Evolutionary conservation across 2,797 vertebrate species (phyloP).

Genomic region (Rhodeus uyekii): DNA sequence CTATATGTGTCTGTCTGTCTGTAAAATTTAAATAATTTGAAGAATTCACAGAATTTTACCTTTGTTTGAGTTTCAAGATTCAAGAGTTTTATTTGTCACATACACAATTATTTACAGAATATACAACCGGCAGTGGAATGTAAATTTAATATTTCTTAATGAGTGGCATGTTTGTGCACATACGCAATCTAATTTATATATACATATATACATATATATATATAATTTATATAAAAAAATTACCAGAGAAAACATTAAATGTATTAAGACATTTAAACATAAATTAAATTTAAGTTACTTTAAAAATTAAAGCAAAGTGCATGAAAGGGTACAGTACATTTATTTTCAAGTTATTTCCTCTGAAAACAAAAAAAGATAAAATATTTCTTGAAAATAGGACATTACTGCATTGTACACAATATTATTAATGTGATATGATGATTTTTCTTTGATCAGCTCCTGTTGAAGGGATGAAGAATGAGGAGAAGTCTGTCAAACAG

Average conservation of each 20-base stretch:
- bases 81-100: too few species aligned
- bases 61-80: constrained; percentile 10
- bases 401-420: not conserved
- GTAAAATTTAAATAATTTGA: not conserved
- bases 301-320: not conserved
- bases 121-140: too few species aligned
- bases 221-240: too few species aligned
- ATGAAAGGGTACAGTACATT: not conserved
- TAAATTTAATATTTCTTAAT: too few species aligned
- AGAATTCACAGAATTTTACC: not conserved
- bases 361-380: not conserved
- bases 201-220: too few species aligned
- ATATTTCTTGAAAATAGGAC: not conserved
- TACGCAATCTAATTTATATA: too few species aligned
- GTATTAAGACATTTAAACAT: not conserved
- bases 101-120: too few species aligned
- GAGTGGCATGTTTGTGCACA: not conserved
- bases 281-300: not conserved
- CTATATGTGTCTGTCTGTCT: too few species aligned
- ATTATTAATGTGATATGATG: not conserved
- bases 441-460: constrained; percentile 36
- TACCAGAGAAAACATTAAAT: too few species aligned
- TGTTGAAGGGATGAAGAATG: constrained; percentile 45
- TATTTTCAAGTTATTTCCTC: not conserved
- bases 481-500: constrained; percentile 60